Conservation (phyloP, 1,140 invertebrate genomes). For the Panonychus citri region DNA sequence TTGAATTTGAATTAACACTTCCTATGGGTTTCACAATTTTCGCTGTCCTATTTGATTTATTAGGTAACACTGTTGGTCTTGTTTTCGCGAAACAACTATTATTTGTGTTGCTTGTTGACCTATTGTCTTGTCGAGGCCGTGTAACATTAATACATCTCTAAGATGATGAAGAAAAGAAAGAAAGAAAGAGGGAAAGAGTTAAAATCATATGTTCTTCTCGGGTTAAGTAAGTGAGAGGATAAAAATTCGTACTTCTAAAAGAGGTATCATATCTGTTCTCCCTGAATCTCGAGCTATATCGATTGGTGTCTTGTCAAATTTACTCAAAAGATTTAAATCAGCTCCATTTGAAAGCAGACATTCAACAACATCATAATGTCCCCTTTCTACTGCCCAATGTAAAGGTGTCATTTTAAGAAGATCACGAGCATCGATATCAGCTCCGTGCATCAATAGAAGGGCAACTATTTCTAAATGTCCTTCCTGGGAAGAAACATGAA, state of each 20-base stretch:
- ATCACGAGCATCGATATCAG: conserved; percentile 51
- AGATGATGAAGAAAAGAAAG: neutral
- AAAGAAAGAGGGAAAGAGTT: neutral
- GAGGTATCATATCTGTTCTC: conserved; percentile 34
- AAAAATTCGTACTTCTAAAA: conserved; percentile 31
- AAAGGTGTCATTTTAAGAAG: conserved; percentile 81
- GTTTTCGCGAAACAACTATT: neutral
- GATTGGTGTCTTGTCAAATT: conserved; percentile 61
- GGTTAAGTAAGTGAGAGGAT: no score
- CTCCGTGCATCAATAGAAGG: conserved; percentile 47
- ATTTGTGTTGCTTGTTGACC: neutral
- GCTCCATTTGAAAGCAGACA: conserved; percentile 46
- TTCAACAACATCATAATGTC: conserved; percentile 42
- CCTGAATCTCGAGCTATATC: conserved; percentile 43
- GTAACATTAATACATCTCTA: conserved; percentile 3
- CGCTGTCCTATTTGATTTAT: conserved; percentile 2
- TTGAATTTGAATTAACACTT: neutral
- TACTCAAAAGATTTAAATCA: conserved; percentile 38
- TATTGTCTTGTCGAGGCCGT: conserved; percentile 2
- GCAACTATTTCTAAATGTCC: conserved; percentile 53
- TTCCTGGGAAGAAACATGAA: conserved; percentile 64
- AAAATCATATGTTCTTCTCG: neutral
- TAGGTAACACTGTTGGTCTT: conserved; percentile 4
- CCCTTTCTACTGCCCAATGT: conserved; percentile 75
- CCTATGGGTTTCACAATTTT: neutral